Base-by-base conservation (phyloP, 2,888 invertebrate species). In the Cetonia aurata region DNA sequence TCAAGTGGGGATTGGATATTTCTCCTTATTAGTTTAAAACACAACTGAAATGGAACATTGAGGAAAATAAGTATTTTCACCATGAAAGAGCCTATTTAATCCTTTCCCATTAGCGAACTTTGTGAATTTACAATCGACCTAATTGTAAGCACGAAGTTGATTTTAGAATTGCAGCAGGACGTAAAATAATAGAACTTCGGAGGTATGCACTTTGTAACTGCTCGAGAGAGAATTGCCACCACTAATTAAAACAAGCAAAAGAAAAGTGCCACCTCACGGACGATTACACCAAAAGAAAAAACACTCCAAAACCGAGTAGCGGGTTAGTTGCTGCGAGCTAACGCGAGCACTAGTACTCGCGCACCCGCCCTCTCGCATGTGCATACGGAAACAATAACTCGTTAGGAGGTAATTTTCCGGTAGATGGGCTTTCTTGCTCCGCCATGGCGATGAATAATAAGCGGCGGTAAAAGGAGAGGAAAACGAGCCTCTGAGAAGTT, bases 361-460 rank as follows among this genome's bases (percentile, higher is more conserved):
- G 31, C 17, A 15, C 25, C 25, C 25, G 25, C 25, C 25, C 1
- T 62, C 62, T 62, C 62, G 62, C 33, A 48, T 62, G 13, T 31
- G 42, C 48, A 48, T 48, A 48, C 31, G 62, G 62, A 62, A 62
- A 62, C 62, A 67, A 67, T 67, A 67, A 67, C 67, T 67, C 55
- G 67, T 67, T 67, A 67, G 55, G 67, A 67, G 67, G 56, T 67
- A 56, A 67, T 67, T 67, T 67, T 67, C 55, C 67, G 44, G 48
- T 55, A 44, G 44, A 55, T 56, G 67, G 55, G 56, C 67, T 67
- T 67, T 67, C 67, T 67, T 55, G 67, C 67, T 56, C 44, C 55
- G 8, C 62, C 33, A 48, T 41, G 55, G 67, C 55, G 44, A 55
- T 67, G 67, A 67, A 67, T 67, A 67, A 67, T 67, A 67, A 67